Base-by-base conservation (phyloP, 2,113 vertebrate species). In the Pterophyllum scalare region DNA sequence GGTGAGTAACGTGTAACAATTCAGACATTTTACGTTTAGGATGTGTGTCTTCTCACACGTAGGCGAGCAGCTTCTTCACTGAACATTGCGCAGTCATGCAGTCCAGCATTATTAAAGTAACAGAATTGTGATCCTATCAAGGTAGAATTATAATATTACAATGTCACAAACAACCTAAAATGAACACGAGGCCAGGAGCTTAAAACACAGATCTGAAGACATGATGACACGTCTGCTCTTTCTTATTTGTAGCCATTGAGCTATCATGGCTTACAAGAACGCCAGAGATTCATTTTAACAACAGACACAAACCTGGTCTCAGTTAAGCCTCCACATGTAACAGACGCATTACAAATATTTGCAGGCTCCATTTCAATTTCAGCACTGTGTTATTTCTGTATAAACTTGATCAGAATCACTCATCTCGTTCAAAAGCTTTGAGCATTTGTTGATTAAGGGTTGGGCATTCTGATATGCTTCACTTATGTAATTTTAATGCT, bases 381-480 rank as follows among this genome's bases (percentile, higher is more conserved):
- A 88, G 38, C 3, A 33, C 8, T 24, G 35, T 59, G 19, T 76
- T 35, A 26, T 77, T 38, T 11, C 22, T 54, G 15, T 38, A 59
- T 13, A 9, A 77, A 52, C 46, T n/a, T 72, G 10, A 46, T 24
- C 15, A 67, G 15, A 38, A 60, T 46, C 7, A 43, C 24, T 60
- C 43, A 57, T 33, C 40, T 86, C 38, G 38, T 75, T 43, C 58
- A 67, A 77, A 58, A 74, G 17, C 3, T 60, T 46, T 62, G 49
- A 81, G 10, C 58, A 67, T 75, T 76, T 10, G 35, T 38, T 38
- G 8, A 77, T 77, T 76, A 67, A 85, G 26, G 74, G 54, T 72
- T 75, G 59, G 79, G 57, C 80, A 83, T 85, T 31, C 13, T 74
- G 35, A 75, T 20, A 81, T 22, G 33, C 54, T 82, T 19, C 26